Conservation (phyloP, 2,888 invertebrate genomes). For the Oasisia sp. region DNA sequence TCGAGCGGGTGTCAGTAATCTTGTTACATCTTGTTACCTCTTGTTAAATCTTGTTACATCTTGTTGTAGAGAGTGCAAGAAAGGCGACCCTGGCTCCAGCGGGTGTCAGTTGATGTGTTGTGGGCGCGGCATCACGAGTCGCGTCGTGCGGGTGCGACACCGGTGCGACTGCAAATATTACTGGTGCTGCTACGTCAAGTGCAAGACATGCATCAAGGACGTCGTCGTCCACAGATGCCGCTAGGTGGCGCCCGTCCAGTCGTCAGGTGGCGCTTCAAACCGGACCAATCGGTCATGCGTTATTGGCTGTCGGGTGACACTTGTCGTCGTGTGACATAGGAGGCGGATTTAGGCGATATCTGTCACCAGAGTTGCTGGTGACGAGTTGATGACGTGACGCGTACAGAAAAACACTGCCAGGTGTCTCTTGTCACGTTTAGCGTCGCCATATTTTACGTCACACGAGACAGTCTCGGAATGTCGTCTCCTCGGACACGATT, state of each 20-base stretch:
- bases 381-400: too few species aligned
- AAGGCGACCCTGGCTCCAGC: constrained; percentile 71
- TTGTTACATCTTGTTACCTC: too few species aligned
- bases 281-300: not conserved
- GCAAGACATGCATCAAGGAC: constrained; percentile 81
- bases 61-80: constrained; percentile 76
- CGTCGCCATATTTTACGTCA: not conserved
- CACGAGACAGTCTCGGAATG: not conserved
- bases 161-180: constrained; percentile 84
- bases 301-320: not conserved
- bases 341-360: not conserved
- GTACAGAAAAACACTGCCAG: not conserved
- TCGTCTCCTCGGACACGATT: not conserved
- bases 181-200: constrained; percentile 89
- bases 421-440: not conserved
- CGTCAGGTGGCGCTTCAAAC: not conserved
- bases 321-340: not conserved
- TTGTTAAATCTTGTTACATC: not conserved
- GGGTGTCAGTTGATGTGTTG: constrained; percentile 86
- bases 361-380: not conserved
- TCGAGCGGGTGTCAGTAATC: constrained; percentile 81
- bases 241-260: constrained; percentile 35
- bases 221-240: constrained; percentile 79
- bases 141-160: constrained; percentile 76
- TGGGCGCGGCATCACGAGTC: constrained; percentile 80